These are phyloP conservation scores for Astatoreochromis straeleni DNA, from an alignment of 2,113 vertebrate genomes.

Conservation along the genomic window DNA sequence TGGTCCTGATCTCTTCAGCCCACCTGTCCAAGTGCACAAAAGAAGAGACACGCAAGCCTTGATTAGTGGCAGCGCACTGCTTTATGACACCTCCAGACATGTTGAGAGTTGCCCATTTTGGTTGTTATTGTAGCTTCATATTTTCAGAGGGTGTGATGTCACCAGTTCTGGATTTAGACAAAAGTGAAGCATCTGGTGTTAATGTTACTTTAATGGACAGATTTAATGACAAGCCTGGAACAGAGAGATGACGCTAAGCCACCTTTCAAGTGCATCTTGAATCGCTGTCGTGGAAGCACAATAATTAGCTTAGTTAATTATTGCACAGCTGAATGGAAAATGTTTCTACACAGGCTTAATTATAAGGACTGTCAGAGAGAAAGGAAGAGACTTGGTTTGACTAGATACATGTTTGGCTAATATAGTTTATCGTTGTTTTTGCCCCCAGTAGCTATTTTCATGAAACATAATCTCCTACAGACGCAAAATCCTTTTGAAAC, in stretches of 20 bases:
- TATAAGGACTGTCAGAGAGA: conserved; percentile 31
- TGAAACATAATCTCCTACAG: not conserved
- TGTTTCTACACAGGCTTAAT: conserved; percentile 1
- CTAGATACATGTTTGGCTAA: not conserved
- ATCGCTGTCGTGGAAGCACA: not conserved
- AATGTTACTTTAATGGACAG: conserved; percentile 11
- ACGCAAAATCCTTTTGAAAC: not conserved
- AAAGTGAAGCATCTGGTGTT: conserved; percentile 38
- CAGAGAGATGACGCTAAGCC: not conserved
- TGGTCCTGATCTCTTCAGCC: not conserved
- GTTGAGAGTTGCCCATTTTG: conserved; percentile 41
- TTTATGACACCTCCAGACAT: conserved; percentile 33
- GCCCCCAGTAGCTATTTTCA: not conserved
- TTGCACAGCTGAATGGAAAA: not conserved
- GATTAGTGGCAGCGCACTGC: conserved; percentile 9
- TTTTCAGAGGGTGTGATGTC: conserved; percentile 40
- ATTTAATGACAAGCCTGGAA: conserved; percentile 37
- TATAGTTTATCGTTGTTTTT: not conserved
- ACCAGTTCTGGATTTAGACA: conserved; percentile 24
- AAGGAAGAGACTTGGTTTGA: not conserved
- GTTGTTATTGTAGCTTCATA: conserved; percentile 32
- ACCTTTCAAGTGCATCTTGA: not conserved
- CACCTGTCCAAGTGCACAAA: conserved; percentile 28
- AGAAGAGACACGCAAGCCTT: conserved; percentile 10
- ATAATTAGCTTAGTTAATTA: conserved; percentile 21